A percentile compares a stretch with the other conserved stretches of the same genome.
phyloP scores from a whole-genome alignment of 2,797 vertebrate genomes.

The Nothura maculosa region DNA sequence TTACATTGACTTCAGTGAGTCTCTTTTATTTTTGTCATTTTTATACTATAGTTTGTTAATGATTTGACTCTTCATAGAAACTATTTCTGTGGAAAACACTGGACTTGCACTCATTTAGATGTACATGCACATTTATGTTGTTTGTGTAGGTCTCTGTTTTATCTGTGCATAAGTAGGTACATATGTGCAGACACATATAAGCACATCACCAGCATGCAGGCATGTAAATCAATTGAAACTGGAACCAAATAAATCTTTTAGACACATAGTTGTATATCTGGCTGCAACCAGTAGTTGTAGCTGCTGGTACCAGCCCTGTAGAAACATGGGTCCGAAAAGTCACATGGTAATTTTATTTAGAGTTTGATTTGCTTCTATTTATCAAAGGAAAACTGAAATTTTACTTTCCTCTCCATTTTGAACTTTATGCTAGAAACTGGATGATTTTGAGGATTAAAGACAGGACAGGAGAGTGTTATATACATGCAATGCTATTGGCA shows the following conservation, averaged over 20 bases:
- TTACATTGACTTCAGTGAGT: background rate
- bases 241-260: background rate
- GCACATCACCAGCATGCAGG: background rate
- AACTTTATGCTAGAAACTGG: background rate
- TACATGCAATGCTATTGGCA: background rate
- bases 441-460: background rate
- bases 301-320: background rate
- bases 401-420: background rate
- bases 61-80: background rate
- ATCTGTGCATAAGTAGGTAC: background rate
- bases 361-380: background rate
- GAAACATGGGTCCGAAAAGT: background rate
- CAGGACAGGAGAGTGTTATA: background rate
- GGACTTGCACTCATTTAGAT: background rate
- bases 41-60: background rate
- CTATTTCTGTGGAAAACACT: background rate
- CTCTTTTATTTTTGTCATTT: background rate
- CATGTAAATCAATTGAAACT: background rate
- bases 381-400: background rate
- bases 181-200: fast-evolving
- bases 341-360: background rate
- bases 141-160: background rate
- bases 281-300: background rate
- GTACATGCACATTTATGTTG: background rate
- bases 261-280: background rate